Conservation (phyloP, 2,797 vertebrate genomes). For the Sphenopsis melanotis region DNA sequence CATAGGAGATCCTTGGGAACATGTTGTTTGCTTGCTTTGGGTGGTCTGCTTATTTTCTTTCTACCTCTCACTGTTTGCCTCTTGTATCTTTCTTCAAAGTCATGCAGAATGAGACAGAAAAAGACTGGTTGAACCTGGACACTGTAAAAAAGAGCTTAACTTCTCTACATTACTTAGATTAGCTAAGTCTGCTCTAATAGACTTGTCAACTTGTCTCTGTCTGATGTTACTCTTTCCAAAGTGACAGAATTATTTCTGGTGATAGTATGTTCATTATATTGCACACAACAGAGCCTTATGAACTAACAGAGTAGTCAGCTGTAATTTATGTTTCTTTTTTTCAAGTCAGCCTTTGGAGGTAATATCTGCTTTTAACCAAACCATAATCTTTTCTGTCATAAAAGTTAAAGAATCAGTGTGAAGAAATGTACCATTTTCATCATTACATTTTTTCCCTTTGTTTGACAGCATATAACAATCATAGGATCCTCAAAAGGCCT, state of each 20-base stretch:
- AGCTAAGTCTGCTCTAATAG: neutral
- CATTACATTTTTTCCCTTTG: neutral
- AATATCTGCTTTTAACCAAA: neutral
- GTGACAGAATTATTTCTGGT: neutral
- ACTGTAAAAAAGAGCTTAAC: neutral
- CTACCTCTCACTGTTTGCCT: neutral
- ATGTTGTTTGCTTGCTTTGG: neutral
- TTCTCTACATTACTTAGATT: neutral
- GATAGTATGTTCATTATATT: neutral
- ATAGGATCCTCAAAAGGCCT: neutral
- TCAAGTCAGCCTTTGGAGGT: neutral
- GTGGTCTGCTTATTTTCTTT: neutral
- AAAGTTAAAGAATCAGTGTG: neutral
- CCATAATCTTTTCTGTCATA: neutral
- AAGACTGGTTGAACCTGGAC: neutral
- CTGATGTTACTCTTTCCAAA: neutral
- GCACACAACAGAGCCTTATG: neutral
- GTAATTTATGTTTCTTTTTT: neutral
- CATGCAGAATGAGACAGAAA: neutral
- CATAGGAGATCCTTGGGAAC: neutral
- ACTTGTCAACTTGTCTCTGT: neutral
- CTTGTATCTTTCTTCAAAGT: neutral
- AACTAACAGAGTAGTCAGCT: neutral
- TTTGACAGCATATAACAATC: neutral
- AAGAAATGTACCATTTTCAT: neutral